Base-by-base conservation (phyloP, 2,797 vertebrate genomes). In the Falco cherrug region DNA sequence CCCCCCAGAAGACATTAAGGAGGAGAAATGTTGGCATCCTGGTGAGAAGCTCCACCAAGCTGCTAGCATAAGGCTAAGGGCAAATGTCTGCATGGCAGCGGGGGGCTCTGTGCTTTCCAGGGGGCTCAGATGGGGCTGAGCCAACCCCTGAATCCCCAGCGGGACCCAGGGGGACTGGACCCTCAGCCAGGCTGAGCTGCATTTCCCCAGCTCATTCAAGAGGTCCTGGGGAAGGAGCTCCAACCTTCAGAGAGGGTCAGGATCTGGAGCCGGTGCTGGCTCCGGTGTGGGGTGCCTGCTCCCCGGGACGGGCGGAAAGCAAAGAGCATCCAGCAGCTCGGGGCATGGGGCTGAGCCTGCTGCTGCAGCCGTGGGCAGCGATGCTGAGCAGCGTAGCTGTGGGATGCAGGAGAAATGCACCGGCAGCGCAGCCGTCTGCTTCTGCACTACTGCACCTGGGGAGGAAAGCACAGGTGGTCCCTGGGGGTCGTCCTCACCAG, bases 111-210 rank as follows among this genome's bases (percentile, higher is more conserved):
- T 17, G 50, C 16, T 37, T 25, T 11, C 5, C 0, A 0, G 17
- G 10, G 54, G 9, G 39, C 31, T 73, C 1, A 0, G 31, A 3
- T 26, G 56, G 37, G 68, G 43, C 79, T 43, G 67, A 22, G 33
- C 53, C 9, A 0, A 6, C 6, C 16, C 22, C 54, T 41, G 33
- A 19, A 47, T 12, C 33, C 59, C n/a, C 2, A 0, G 26, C 0
- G 11, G 48, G 22, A 33, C 10, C 21, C 41, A 16, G 5, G 28
- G 20, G 53, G 41, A 11, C 24, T 2, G 1, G 28, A 7, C 29
- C 25, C 19, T 1, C 16, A 10, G 17, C 6, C 25, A 2, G 14
- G 54, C 56, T 5, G 51, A 77, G 39, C 65, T 22, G 71, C 33
- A 0, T 17, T 53, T 60, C 50, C 28, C 11, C 74, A 2, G 17